A percentile compares a stretch with the other conserved stretches of the same genome.
phyloP scores from a whole-genome alignment of 2,113 vertebrate genomes.

The Pseudorhombus dupliciocellatus region DNA sequence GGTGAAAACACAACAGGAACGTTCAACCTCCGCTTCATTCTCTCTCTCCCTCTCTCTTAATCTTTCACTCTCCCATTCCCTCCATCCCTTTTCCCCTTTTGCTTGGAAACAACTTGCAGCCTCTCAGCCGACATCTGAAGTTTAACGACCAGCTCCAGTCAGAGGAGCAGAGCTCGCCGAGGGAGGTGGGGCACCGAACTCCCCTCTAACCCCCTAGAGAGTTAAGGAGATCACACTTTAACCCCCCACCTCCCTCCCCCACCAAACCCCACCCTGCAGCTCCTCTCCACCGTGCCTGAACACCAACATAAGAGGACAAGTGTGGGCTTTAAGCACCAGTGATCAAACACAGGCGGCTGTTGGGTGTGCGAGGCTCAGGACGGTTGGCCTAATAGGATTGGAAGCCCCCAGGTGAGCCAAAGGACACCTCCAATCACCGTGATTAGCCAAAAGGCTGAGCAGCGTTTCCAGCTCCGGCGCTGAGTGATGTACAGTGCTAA shows the following conservation, averaged over 20 bases:
- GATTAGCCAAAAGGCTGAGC: conserved; percentile 76
- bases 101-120: conserved; percentile 49
- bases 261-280: conserved; percentile 59
- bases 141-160: conserved; percentile 71
- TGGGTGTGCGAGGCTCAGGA: conserved; percentile 78
- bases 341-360: conserved; percentile 81
- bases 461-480: conserved; percentile 58
- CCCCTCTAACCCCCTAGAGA: conserved; percentile 77
- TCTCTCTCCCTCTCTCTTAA: conserved; percentile 7
- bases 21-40: not conserved
- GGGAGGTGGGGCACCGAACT: conserved; percentile 75
- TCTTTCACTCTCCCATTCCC: conserved; percentile 6
- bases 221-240: conserved; percentile 83
- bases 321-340: conserved; percentile 82
- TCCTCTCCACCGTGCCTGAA: conserved; percentile 70
- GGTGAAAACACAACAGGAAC: conserved; percentile 23
- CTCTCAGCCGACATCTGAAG: conserved; percentile 67
- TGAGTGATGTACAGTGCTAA: conserved; percentile 60
- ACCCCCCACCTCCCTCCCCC: conserved; percentile 59
- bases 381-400: conserved; percentile 85
- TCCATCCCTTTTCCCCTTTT: conserved; percentile 35
- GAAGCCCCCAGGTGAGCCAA: conserved; percentile 84
- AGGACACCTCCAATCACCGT: conserved; percentile 77
- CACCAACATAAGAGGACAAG: conserved; percentile 80
- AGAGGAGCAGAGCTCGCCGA: conserved; percentile 37